phyloP scores from a whole-genome alignment of 2,888 invertebrate genomes.

The Chrysolina oricalcia region DNA sequence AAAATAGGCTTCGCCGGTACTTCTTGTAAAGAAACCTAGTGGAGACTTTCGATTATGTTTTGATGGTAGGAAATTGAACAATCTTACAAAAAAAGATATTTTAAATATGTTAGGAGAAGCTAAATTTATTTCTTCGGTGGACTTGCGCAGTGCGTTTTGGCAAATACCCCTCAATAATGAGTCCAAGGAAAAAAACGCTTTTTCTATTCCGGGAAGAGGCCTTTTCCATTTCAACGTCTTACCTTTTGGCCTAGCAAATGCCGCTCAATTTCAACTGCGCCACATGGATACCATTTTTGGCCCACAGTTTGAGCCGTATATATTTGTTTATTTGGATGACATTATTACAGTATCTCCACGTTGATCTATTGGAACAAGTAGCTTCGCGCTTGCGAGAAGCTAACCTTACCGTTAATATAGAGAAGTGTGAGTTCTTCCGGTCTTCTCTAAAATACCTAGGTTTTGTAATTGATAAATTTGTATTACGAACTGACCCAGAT shows the following conservation, averaged over 20 bases:
- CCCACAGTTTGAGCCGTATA: conserved; percentile 31
- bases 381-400: conserved; percentile 27
- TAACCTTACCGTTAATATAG: conserved; percentile 40
- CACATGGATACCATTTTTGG: conserved; percentile 16
- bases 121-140: conserved; percentile 39
- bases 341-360: conserved; percentile 37
- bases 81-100: conserved; percentile 38
- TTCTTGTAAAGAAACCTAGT: conserved; percentile 35
- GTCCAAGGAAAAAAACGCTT: too few relatives aligned
- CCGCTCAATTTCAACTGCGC: conserved; percentile 9
- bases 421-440: conserved; percentile 43
- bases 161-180: too few relatives aligned
- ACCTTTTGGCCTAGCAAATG: conserved; percentile 3
- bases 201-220: too few relatives aligned
- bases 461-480: conserved; percentile 38
- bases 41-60: conserved; percentile 33
- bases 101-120: conserved; percentile 36
- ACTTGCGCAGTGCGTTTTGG: too few relatives aligned
- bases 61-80: too few relatives aligned
- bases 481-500: conserved; percentile 30
- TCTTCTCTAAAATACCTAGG: conserved; percentile 42
- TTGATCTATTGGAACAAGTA: conserved; percentile 35
- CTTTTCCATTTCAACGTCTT: conserved; percentile 56
- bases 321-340: conserved; percentile 53
- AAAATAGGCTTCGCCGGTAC: conserved; percentile 32